Base-by-base conservation (phyloP, 2,797 vertebrate species). In the Gambusia yucatana region DNA sequence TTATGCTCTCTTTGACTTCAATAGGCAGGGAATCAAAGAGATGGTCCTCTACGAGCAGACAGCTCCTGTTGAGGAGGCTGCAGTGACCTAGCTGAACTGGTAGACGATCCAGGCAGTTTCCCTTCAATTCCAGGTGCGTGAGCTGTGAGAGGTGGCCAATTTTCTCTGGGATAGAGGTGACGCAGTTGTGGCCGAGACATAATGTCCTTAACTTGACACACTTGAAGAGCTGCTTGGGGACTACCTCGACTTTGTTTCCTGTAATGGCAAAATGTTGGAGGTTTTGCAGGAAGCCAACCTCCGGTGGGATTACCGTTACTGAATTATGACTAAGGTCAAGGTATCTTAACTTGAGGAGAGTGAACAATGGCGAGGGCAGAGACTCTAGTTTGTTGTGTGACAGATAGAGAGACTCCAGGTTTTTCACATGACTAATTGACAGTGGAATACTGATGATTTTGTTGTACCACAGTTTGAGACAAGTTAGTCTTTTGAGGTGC, bases 391-490 rank as follows among this genome's bases (percentile, higher is more conserved):
- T 99, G 95, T 99, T 99, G 94, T 99, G 97, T 36, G 98, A 98
- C 81, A 99, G 96, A 92, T 98, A 98, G 81, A 99, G 97, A 0
- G 96, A 97, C 92, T 99, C 98, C 2, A 99, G 92, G 92, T 98
- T 99, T 94, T 98, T 99, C 86, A 99, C 96, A 0, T 98, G 97
- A 88, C 97, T 98, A 63, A 99, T 98, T 33, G 98, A 97, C 89
- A 97, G 83, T 43, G 98, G 98, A 94, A 99, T 99, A 92, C 92
- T 96, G 82, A 97, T 97, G 78, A 99, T 99, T 93, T 98, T 99
- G 90, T 99, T 99, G 95, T 99, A 97, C 98, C 98, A 99, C 72
- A 99, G 94, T 91, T 99, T 99, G 88, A 99, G 97, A 92, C 97
- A 98, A 4, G 96, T 98, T 84, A 99, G 95, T 90, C 98, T 97